These are phyloP conservation scores for Homalodisca vitripennis DNA, from an alignment of 1,140 invertebrate species.

Conservation along the genomic window DNA sequence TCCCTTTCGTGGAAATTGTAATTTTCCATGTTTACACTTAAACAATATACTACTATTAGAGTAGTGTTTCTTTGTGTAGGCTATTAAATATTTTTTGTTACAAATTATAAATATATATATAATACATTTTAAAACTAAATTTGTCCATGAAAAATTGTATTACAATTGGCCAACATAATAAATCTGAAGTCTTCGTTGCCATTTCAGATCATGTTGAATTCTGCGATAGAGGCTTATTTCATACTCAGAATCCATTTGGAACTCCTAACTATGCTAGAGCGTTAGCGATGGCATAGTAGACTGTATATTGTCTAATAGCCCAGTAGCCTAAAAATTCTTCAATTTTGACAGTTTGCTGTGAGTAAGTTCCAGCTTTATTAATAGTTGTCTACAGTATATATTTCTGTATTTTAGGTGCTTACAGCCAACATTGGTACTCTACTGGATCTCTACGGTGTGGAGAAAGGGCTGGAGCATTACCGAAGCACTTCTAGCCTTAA, in stretches of 20 bases:
- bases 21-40: no score
- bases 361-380: neutral
- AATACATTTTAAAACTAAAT: no score
- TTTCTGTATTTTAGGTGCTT: slow-evolving; percentile 58
- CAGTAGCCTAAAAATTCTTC: neutral
- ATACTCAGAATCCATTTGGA: neutral
- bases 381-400: neutral
- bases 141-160: no score
- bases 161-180: no score
- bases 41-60: no score
- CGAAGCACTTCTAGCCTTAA: slow-evolving; percentile 63
- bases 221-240: no score
- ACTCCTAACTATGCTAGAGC: neutral
- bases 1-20: no score
- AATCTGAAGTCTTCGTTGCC: no score
- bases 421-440: slow-evolving; percentile 70
- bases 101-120: no score
- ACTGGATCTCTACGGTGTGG: slow-evolving; percentile 69
- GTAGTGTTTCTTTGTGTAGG: no score
- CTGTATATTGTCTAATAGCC: neutral
- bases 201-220: no score
- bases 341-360: neutral
- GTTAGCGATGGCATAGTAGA: neutral
- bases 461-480: slow-evolving; percentile 73
- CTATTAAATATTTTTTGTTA: no score